Evolutionary conservation across 2,113 vertebrate genomes (phyloP), one percentile per base, ranked within the genome.

Genomic region (Xiphorhynchus elegans): DNA sequence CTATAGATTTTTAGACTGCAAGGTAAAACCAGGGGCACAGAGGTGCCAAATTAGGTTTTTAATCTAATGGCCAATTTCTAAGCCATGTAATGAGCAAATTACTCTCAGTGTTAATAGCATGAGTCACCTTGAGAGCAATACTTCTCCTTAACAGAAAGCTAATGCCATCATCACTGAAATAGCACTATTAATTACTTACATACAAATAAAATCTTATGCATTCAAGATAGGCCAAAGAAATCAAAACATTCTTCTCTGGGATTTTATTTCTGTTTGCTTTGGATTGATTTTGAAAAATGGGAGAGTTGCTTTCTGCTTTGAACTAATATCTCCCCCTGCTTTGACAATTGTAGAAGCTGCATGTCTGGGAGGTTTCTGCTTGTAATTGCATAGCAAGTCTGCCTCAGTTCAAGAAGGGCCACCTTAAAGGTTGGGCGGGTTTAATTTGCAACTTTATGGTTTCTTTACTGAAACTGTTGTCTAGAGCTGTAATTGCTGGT

Each of bases 391-490:
- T 11, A 37, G 52, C 59, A 25, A 59, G 24, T 49, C 39, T 76
- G 53, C 19, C n/a, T 84, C 46, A 9, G 37, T 75, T 79, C 78
- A 67, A 35, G 68, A 63, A 84, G 35, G 76, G 76, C 60, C 68
- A 73, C 58, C 67, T 95, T 92, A 95, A 93, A 91, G 66, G 23
- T 42, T 93, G 70, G 81, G 49, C 1, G 20, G 40, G 46, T 89
- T 95, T 72, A 83, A 68, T 74, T 87, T 87, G 70, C 59, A 88
- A 46, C 5, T 91, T 95, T 87, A 89, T 72, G 77, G 31, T 84
- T 96, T 89, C 62, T 93, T 94, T 87, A 62, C 67, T 40, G 63
- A 91, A 95, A 87, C 58, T 82, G 55, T 44, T 84, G 63, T 90
- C 67, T 69, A 56, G 53, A 58, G 46, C 86, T 90, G 82, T 83